Conservation (phyloP, 2,888 invertebrate genomes). For the Hybos culiciformis region DNA sequence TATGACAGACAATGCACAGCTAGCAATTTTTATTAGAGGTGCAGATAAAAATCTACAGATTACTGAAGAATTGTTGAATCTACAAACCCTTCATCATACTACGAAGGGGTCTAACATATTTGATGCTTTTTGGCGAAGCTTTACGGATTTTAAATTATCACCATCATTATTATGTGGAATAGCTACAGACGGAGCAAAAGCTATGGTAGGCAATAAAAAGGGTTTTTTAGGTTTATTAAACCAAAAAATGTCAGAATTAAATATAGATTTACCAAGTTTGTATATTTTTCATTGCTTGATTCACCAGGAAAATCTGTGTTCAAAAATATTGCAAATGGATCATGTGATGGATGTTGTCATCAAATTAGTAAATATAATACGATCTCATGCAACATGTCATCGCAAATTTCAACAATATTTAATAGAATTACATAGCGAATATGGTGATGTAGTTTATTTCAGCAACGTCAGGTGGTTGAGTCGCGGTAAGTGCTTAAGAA, state of each 20-base stretch:
- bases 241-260: neutral
- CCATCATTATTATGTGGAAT: neutral
- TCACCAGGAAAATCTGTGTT: conserved; percentile 4
- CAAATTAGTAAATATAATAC: neutral
- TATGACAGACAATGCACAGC: conserved; percentile 2
- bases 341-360: neutral
- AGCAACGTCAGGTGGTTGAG: conserved; percentile 7
- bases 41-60: conserved; percentile 1
- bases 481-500: conserved; percentile 5
- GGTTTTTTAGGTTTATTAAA: neutral
- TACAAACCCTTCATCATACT: neutral
- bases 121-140: neutral
- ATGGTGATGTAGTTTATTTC: conserved; percentile 7
- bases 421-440: conserved; percentile 5
- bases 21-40: conserved; percentile 1
- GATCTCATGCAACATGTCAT: conserved; percentile 1
- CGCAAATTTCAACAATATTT: conserved; percentile 2
- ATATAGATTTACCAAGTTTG: conserved; percentile 1
- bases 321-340: conserved; percentile 1
- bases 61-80: neutral
- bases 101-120: neutral
- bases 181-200: neutral
- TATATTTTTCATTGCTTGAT: conserved; percentile 5
- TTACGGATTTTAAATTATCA: neutral
- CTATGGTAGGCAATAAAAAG: neutral